Conservation (phyloP, 2,888 invertebrate species). For the Orchesellides sinensis region DNA sequence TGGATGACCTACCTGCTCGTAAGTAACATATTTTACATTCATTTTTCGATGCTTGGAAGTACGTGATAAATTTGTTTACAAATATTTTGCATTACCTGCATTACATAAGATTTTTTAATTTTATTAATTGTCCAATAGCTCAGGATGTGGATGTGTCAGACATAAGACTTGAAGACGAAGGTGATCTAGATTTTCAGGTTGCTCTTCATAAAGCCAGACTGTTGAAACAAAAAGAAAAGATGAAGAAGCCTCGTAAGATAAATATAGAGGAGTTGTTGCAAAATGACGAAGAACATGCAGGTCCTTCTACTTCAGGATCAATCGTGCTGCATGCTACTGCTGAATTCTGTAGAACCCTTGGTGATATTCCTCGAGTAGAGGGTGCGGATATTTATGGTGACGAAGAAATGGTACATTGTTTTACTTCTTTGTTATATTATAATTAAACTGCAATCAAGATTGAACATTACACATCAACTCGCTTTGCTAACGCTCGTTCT, state of each 20-base stretch:
- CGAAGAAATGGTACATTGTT: slow-evolving; percentile 82
- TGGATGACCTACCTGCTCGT: slow-evolving; percentile 81
- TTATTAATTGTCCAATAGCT: slow-evolving; percentile 46
- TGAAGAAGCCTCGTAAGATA: slow-evolving; percentile 59
- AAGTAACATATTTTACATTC: slow-evolving; percentile 23
- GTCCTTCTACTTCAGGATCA: slow-evolving; percentile 76
- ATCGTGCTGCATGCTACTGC: slow-evolving; percentile 95
- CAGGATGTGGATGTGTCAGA: slow-evolving; percentile 77
- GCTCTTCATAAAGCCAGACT: slow-evolving; percentile 86
- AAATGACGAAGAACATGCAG: slow-evolving; percentile 76
- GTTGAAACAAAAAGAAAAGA: slow-evolving; percentile 80
- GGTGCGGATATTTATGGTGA: slow-evolving; percentile 89
- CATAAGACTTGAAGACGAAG: slow-evolving; percentile 83
- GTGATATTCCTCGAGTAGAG: slow-evolving; percentile 96
- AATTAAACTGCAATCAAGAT: too few relatives aligned
- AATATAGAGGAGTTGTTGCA: slow-evolving; percentile 38
- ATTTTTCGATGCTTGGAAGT: not conserved
- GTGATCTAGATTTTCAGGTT: slow-evolving; percentile 82
- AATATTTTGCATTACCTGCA: too few relatives aligned
- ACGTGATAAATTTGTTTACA: not conserved
- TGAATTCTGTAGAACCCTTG: slow-evolving; percentile 96
- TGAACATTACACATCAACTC: too few relatives aligned
- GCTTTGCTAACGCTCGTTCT: too few relatives aligned
- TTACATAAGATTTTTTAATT: slow-evolving; percentile 5
- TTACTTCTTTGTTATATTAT: too few relatives aligned